Evolutionary conservation across 2,888 invertebrate species (phyloP), one percentile per base, ranked within the genome.

Genomic region (Tineola bisselliella): DNA sequence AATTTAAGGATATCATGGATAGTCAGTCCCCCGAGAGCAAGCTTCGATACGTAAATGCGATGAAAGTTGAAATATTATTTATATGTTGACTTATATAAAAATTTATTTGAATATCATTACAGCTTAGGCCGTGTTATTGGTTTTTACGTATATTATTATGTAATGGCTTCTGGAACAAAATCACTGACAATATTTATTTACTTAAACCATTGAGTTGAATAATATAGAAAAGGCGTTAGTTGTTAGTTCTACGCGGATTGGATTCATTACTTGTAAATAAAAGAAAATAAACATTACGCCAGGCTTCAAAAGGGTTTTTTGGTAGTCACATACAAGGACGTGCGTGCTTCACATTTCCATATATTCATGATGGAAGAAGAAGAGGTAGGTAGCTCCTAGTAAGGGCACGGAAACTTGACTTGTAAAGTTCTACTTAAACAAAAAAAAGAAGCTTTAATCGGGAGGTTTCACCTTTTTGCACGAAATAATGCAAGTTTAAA

Each of bases 1-100:
- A 80, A 82, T 83, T 84, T 82, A 80, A 84, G 82, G 77, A 82
- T 78, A 71, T 70, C 71, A 68, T 69, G 54, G 54, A 48, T 58
- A 10, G 65, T 71, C 82, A 10, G 65, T 71, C 82, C 70, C 79
- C 1, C 33, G 79, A 75, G 83, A 65, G 3, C 1, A 56, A 33
- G 75, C 73, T 6, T 72, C 77, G 76, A 80, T 83, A 48, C 67
- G 74, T 76, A 75, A 69, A 67, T 44, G 17, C 19, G 19, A 67
- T 71, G 68, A 72, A 71, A 75, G 25, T 33, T n/a, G 67, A 71
- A 67, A 72, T 71, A 75, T 48, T 48, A 5, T 6, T 11, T 11
- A 15, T 13, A 48, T n/a, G n/a, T n/a, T n/a, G 6, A 18, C 4
- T 13, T 48, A 6, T 48, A 25, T 25, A 2, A 25, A 6, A 25